phyloP scores from a whole-genome alignment of 2,113 vertebrate genomes.

The Andinoacara biseriatus region DNA sequence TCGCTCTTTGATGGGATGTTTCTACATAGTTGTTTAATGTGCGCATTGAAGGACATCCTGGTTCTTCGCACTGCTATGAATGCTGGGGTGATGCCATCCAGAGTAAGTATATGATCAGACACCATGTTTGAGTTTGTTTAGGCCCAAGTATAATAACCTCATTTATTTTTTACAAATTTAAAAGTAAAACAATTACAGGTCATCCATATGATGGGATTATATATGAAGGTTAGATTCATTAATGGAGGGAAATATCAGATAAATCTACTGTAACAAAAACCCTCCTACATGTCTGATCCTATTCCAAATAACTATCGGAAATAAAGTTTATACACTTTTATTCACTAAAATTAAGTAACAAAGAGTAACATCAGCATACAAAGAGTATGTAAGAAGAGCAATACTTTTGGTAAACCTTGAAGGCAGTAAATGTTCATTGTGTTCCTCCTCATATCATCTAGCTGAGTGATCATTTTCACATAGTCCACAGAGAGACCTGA shows the following conservation, averaged over 20 bases:
- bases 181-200: too few species aligned
- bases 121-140: too few species aligned
- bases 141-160: too few species aligned
- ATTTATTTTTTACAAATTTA: too few species aligned
- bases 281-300: accelerated
- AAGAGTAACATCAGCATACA: background rate
- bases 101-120: too few species aligned
- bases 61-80: too few species aligned
- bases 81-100: too few species aligned
- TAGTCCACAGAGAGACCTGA: conserved; percentile 24
- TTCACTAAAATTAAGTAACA: background rate
- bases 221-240: too few species aligned
- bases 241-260: background rate
- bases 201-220: too few species aligned
- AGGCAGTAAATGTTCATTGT: conserved; percentile 1
- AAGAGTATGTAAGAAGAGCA: background rate
- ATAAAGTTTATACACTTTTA: background rate
- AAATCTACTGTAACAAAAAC: accelerated
- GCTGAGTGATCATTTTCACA: background rate
- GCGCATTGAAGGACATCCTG: too few species aligned
- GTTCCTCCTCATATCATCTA: background rate
- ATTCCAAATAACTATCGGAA: background rate
- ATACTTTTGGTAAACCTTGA: background rate
- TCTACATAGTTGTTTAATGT: too few species aligned
- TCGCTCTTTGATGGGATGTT: too few species aligned